Base-by-base conservation (phyloP, 2,888 invertebrate species). In the Luperina testacea region DNA sequence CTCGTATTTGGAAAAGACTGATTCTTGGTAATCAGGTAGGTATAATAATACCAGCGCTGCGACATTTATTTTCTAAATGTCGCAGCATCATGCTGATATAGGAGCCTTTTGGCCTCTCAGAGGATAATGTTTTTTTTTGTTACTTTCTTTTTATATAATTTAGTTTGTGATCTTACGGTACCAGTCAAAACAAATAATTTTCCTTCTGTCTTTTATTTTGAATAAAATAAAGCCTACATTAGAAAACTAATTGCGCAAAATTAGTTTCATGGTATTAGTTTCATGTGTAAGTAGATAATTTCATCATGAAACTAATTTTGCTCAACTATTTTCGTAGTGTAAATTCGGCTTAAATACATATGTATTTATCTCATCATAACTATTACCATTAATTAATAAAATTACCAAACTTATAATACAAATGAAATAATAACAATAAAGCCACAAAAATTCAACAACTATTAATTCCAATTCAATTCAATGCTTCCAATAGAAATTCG, bases 401-500 rank as follows among this genome's bases (percentile, higher is more conserved):
- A 72, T 48, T 6, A 17, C 42, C 24, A 64, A 9, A 53, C 20
- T 61, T 75, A 3, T 0, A 75, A 51, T 27, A 27, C 4, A 27
- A n/a, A 38, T 20, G 6, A 76, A 38, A 63, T n/a, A 45, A 17
- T 68, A 27, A 51, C 13, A 53, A 32, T n/a, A 45, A 20, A 45
- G 0, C 67, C 7, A 20, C 81, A 79, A 63, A 81, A 63, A 82
- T 27, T 53, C 1, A 68, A 51, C n/a, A 59, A n/a, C 51, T 51
- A 59, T 74, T 32, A 45, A 68, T 75, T 17, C 67, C 6, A 81
- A 67, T 57, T 20, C 68, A 38, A 75, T 85, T 51, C 38, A 73
- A 75, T 75, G 59, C 38, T 32, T 57, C 42, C 20, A 74, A 84
- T 84, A 63, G 68, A 74, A 86, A 83, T 83, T 75, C 61, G n/a